Conservation (phyloP, 2,797 vertebrate species). For the Poecilia wingei region DNA sequence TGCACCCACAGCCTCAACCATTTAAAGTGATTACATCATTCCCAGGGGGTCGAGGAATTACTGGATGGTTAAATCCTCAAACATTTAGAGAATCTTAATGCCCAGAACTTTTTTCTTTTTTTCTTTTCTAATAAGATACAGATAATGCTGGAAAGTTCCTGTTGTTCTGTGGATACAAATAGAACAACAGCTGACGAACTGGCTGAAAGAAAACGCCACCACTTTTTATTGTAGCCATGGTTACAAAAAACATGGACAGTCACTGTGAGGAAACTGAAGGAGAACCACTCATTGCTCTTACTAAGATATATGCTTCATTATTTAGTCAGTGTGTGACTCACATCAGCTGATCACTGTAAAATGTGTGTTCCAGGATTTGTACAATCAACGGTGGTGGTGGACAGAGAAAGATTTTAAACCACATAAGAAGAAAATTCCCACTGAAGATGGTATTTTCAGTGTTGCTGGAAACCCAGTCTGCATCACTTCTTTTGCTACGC, state of each 20-base stretch:
- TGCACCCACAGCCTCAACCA: conserved; percentile 53
- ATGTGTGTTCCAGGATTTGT: not conserved
- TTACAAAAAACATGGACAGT: not conserved
- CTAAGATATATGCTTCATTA: not conserved
- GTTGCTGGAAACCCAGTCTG: not conserved
- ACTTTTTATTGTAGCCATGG: not conserved
- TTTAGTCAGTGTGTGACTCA: not conserved
- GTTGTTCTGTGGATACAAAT: not conserved
- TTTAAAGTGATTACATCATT: conserved; percentile 66
- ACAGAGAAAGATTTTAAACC: not conserved
- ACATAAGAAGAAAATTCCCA: not conserved
- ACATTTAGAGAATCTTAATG: not conserved
- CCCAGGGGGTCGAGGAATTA: conserved; percentile 39
- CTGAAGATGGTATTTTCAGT: not conserved
- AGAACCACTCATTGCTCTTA: not conserved
- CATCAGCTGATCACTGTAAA: not conserved
- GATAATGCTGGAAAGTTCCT: not conserved
- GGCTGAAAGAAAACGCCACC: not conserved
- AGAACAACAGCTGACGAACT: not conserved
- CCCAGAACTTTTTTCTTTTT: not conserved
- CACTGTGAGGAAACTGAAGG: not conserved
- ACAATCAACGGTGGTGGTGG: not conserved
- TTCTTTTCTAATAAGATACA: not conserved
- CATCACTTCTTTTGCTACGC: not conserved
- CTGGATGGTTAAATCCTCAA: conserved; percentile 43